Evolutionary conservation across 2,113 vertebrate species (phyloP).

Genomic region (Dromaius novaehollandiae): DNA sequence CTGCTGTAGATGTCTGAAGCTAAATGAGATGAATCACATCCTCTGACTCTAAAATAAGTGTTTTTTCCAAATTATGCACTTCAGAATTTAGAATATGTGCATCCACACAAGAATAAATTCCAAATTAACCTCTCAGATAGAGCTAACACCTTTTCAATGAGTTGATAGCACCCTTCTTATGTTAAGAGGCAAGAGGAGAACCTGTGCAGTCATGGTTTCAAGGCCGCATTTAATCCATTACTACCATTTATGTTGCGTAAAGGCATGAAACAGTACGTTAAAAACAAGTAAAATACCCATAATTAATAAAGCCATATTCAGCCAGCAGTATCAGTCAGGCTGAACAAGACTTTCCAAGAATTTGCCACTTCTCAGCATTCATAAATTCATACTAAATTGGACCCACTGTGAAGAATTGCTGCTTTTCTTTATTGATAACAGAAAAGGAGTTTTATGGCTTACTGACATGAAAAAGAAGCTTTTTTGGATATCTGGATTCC

Average conservation of each 20-base stretch:
- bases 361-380: slow-evolving; percentile 39
- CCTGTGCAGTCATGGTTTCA: slow-evolving; percentile 29
- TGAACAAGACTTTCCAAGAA: slow-evolving; percentile 48
- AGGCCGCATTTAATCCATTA: slow-evolving; percentile 53
- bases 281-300: slow-evolving; percentile 47
- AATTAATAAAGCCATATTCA: slow-evolving; percentile 51
- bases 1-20: slow-evolving; percentile 47
- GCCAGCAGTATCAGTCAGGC: slow-evolving; percentile 23
- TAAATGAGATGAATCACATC: slow-evolving; percentile 57
- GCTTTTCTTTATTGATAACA: slow-evolving; percentile 38
- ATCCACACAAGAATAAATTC: slow-evolving; percentile 53
- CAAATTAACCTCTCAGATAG: slow-evolving; percentile 49
- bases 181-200: slow-evolving; percentile 43
- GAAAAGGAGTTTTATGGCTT: neutral
- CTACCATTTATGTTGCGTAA: slow-evolving; percentile 22
- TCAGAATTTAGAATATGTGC: slow-evolving; percentile 44
- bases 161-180: slow-evolving; percentile 32
- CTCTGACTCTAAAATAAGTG: slow-evolving; percentile 53
- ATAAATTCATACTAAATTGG: slow-evolving; percentile 47
- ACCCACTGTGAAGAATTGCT: slow-evolving; percentile 16
- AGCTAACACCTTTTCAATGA: slow-evolving; percentile 39
- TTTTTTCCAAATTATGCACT: slow-evolving; percentile 63
- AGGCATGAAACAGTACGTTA: neutral
- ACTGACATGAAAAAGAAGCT: neutral
- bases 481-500: neutral